A percentile compares a stretch with the other conserved stretches of the same genome.
phyloP scores from a whole-genome alignment of 2,113 vertebrate genomes.

The Brachyhypopomus gauderio region DNA sequence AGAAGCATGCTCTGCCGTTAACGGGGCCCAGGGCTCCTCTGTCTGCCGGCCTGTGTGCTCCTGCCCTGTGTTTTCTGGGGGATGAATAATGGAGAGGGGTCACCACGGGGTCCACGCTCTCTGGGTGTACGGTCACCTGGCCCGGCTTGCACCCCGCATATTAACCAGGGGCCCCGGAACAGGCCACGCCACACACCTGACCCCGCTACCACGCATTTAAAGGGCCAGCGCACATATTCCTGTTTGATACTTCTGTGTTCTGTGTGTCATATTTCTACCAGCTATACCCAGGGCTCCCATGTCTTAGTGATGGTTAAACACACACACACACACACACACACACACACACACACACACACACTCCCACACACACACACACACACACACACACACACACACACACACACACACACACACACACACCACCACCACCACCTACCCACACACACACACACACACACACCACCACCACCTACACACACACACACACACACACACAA shows the following conservation, averaged over 20 bases:
- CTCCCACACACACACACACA: background rate
- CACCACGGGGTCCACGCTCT: conserved; percentile 72
- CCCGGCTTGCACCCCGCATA: conserved; percentile 69
- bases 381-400: no score
- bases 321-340: no score
- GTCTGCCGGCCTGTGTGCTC: conserved; percentile 62
- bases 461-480: no score
- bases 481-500: background rate
- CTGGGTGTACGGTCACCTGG: conserved; percentile 69
- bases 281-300: background rate
- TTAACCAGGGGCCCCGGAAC: conserved; percentile 68
- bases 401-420: background rate
- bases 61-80: conserved; percentile 69
- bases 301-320: background rate
- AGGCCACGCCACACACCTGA: conserved; percentile 66
- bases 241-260: conserved; percentile 1
- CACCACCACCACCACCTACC: no score
- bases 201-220: conserved; percentile 49
- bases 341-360: no score
- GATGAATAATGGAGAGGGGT: conserved; percentile 82
- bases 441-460: background rate
- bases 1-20: conserved; percentile 68
- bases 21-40: conserved; percentile 66
- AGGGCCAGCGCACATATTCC: conserved; percentile 16
- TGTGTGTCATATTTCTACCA: background rate